phyloP scores from a whole-genome alignment of 2,113 vertebrate species.

The Odocoileus virginianus region DNA sequence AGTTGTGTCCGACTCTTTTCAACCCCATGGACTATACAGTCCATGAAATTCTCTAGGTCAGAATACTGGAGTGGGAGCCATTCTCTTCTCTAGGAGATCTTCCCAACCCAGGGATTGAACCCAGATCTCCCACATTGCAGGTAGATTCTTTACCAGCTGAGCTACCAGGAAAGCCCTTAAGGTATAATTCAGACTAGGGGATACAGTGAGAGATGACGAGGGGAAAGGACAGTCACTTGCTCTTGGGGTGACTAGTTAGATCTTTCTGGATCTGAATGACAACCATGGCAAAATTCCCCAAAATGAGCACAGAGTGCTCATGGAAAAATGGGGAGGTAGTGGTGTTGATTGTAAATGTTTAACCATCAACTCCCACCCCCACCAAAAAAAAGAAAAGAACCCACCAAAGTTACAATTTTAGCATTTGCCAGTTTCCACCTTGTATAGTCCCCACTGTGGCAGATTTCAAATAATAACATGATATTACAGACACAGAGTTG shows the following conservation, averaged over 20 bases:
- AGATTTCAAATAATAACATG: background rate
- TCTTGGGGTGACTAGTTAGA: background rate
- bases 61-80: background rate
- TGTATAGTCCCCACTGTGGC: background rate
- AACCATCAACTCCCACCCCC: background rate
- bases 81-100: background rate
- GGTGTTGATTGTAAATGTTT: background rate
- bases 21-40: background rate
- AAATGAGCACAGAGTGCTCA: background rate
- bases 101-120: background rate
- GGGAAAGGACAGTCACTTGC: background rate
- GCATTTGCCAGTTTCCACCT: background rate
- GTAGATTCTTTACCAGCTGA: background rate
- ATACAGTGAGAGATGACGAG: background rate
- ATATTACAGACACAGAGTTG: background rate
- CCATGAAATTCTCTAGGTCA: background rate
- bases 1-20: too few relatives aligned
- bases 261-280: background rate
- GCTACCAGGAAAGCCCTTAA: background rate
- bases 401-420: background rate
- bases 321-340: background rate
- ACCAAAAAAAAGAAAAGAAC: background rate
- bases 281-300: background rate
- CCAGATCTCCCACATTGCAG: background rate
- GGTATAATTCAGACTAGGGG: background rate